Conservation (phyloP, 2,888 invertebrate species). For the Encarsia formosa region DNA sequence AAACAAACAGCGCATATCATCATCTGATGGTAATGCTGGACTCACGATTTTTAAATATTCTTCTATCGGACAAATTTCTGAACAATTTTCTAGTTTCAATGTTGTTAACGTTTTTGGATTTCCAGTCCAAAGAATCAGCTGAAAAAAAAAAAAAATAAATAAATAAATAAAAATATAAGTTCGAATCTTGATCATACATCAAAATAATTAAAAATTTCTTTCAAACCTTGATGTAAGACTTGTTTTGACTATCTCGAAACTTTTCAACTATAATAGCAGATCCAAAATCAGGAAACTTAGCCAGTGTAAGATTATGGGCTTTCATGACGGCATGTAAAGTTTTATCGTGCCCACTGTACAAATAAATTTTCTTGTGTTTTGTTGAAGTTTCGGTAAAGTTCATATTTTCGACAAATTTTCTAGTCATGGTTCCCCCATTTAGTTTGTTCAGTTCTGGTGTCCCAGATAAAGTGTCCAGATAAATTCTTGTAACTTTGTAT, state of each 20-base stretch:
- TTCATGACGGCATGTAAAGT: slow-evolving; percentile 6
- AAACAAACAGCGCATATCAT: slow-evolving; percentile 17
- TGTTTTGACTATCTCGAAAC: slow-evolving; percentile 3
- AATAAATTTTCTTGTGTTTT: slow-evolving; percentile 8
- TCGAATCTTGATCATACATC: not conserved
- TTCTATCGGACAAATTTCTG: slow-evolving; percentile 13
- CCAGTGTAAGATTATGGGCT: not conserved
- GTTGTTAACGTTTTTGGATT: slow-evolving; percentile 6
- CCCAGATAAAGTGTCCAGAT: slow-evolving; percentile 8
- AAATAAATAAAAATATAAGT: not conserved
- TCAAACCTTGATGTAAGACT: slow-evolving; percentile 10
- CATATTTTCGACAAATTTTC: slow-evolving; percentile 14
- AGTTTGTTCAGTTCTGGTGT: slow-evolving; percentile 3
- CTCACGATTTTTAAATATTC: slow-evolving; percentile 6
- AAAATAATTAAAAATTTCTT: not conserved
- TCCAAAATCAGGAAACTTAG: slow-evolving; percentile 8
- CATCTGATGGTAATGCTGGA: slow-evolving; percentile 14
- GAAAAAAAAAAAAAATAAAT: not conserved
- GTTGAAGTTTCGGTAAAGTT: not conserved
- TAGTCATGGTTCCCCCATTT: slow-evolving; percentile 9
- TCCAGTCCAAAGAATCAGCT: slow-evolving; percentile 13
- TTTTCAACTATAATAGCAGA: slow-evolving; percentile 15
- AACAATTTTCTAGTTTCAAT: slow-evolving; percentile 7
- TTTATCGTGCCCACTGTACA: slow-evolving; percentile 16
- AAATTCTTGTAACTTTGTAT: not conserved